Conservation (phyloP, 2,888 invertebrate genomes). For the Amiota mariae region DNA sequence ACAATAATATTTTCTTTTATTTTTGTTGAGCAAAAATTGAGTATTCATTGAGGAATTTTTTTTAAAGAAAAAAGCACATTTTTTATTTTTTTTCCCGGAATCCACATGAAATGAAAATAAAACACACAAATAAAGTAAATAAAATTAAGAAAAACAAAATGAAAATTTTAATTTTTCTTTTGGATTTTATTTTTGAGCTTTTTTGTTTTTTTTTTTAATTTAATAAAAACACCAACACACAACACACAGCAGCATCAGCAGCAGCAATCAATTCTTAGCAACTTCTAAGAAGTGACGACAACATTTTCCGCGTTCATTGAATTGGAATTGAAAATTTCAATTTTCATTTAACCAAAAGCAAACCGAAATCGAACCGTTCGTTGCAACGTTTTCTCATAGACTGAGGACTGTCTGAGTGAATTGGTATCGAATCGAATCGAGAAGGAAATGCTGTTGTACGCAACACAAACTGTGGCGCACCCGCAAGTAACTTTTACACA, state of each 20-base stretch:
- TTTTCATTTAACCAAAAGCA: not conserved
- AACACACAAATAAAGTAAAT: constrained; percentile 28
- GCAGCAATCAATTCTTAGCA: not conserved
- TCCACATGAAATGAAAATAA: not conserved
- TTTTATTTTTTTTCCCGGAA: not conserved
- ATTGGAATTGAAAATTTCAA: too few species aligned
- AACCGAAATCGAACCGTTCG: constrained; percentile 39
- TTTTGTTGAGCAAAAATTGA: too few species aligned
- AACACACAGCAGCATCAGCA: not conserved
- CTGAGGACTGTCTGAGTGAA: constrained; percentile 47
- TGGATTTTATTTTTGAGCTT: not conserved
- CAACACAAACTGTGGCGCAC: constrained; percentile 60
- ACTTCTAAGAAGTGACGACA: too few species aligned
- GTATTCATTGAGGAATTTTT: too few species aligned
- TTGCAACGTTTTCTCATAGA: constrained; percentile 70
- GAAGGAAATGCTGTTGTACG: constrained; percentile 24
- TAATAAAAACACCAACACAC: not conserved
- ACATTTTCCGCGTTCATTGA: too few species aligned
- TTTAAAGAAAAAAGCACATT: constrained; percentile 47
- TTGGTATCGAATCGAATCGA: constrained; percentile 14
- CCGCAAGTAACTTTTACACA: constrained; percentile 64
- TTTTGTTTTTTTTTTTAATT: not conserved
- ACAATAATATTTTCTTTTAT: too few species aligned
- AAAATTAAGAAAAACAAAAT: constrained; percentile 35
- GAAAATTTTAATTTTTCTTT: constrained; percentile 39